Base-by-base conservation (phyloP, 2,797 vertebrate species). In the Anguilla marmorata region DNA sequence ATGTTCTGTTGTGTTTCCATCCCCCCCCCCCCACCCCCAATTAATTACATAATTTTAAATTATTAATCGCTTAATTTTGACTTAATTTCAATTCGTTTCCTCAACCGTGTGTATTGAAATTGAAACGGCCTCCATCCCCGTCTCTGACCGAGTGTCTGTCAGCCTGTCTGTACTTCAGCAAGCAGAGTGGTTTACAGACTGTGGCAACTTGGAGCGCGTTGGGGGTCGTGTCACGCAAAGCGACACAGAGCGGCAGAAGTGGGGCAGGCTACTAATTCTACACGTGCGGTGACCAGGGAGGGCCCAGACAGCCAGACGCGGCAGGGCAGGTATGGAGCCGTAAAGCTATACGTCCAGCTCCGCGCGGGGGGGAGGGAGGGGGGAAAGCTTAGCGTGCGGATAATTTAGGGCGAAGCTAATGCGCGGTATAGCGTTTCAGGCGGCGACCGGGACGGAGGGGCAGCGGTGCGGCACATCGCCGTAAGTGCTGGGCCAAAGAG, bases 261-360 rank as follows among this genome's bases (percentile, higher is more conserved):
- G 69, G 2, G 7, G 27, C 12, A 16, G 8, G 24, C n/a, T 5
- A 4, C 21, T 4, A 0, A 21, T 50, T 6, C 41, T 82, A 21
- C 92, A 54, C 54, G 48, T 24, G 27, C 27, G 14, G 69, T n/a
- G 76, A 27, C 19, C 24, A 30, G 27, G 45, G 37, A 19, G 1
- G 11, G 79, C 63, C 58, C 30, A 84, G 45, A 69, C 58, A 66
- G 54, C 27, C 33, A 56, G 76, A 58, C 41, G 76, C 45, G 52
- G 11, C 41, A n/a, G 9, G 27, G 5, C 30, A 74, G 27, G 30
- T 37, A 76, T 41, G 2, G 11, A 82, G 41, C 19, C 50, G 79
- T 82, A 48, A 79, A 82, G 79, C 21, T 82, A 82, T 48, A 82
- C 41, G 37, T 50, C 41, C 21, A 82, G 41, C 79, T 48, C 79